Evolutionary conservation across 2,888 invertebrate genomes (phyloP), one percentile per base, ranked within the genome.

Genomic region (Philopedon plagiatum): DNA sequence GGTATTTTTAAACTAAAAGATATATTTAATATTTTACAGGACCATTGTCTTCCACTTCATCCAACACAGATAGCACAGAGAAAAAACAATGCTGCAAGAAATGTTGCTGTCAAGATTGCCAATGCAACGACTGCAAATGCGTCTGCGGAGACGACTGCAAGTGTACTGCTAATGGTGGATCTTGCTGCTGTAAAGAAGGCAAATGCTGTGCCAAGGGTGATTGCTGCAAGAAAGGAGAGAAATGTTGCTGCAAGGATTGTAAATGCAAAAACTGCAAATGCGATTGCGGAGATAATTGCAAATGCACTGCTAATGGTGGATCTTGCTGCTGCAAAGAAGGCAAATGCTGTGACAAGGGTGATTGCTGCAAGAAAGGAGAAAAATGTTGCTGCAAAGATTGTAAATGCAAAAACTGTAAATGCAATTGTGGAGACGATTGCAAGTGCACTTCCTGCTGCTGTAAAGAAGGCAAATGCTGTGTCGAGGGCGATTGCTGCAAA

Each of bases 311-410:
- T n/a, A n/a, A 29, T 21, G 23, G 51, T 29, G 18, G 18, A 29
- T 21, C 21, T 5, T 51, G 34, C 21, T 34, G 37, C 13, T 56
- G 56, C 21, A 19, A 32, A 18, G 32, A 37, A 18, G 37, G 37
- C 0, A 34, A 19, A 32, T 56, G 56, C 37, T 34, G 34, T 15
- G 32, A 4, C 9, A 37, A 56, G 23, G 32, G 34, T 5, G 32
- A 37, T 15, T 56, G 56, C 15, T 56, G 56, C 15, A 19, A 32
- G 1, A 11, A 13, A 2, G 56, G 56, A 13, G 23, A 32, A 13
- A 32, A 56, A 19, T 56, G 56, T 23, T 8, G 23, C 32, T 56
- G 60, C 41, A 60, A 60, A 39, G 39, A 60, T 39, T 60, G 60
- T 41, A 34, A 60, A 37, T 56, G 60, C 41, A 39, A 60, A 19